phyloP scores from a whole-genome alignment of 2,797 vertebrate species.

The Diplodus sargus region DNA sequence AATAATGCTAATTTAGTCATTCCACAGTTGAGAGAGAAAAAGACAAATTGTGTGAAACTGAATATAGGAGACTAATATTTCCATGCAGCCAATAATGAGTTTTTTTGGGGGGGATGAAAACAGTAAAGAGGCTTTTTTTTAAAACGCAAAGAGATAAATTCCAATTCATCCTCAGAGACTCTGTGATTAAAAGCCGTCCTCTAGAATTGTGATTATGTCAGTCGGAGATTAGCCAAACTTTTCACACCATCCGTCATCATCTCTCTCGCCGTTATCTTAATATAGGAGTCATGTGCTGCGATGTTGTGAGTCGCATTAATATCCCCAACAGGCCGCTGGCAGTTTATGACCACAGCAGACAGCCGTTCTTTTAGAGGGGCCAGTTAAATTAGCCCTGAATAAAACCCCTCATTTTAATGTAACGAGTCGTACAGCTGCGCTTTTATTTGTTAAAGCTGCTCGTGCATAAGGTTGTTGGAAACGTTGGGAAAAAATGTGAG shows the following conservation, averaged over 20 bases:
- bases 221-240: slow-evolving; percentile 18
- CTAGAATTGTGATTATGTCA: slow-evolving; percentile 5
- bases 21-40: not conserved
- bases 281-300: not conserved
- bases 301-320: slow-evolving; percentile 11
- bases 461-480: not conserved
- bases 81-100: not conserved
- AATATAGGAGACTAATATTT: slow-evolving; percentile 14
- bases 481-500: not conserved
- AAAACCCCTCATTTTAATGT: not conserved
- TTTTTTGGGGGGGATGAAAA: slow-evolving; percentile 2
- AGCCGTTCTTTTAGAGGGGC: not conserved
- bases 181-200: slow-evolving; percentile 32
- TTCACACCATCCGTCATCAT: not conserved
- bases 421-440: not conserved
- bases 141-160: slow-evolving; percentile 9
- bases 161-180: slow-evolving; percentile 27
- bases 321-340: slow-evolving; percentile 7
- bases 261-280: slow-evolving; percentile 22
- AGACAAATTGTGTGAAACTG: not conserved
- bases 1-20: not conserved
- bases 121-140: not conserved
- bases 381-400: slow-evolving; percentile 23
- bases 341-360: not conserved
- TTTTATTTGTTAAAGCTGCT: not conserved